Conservation (phyloP, 2,797 vertebrate species). For the Mustela erminea region DNA sequence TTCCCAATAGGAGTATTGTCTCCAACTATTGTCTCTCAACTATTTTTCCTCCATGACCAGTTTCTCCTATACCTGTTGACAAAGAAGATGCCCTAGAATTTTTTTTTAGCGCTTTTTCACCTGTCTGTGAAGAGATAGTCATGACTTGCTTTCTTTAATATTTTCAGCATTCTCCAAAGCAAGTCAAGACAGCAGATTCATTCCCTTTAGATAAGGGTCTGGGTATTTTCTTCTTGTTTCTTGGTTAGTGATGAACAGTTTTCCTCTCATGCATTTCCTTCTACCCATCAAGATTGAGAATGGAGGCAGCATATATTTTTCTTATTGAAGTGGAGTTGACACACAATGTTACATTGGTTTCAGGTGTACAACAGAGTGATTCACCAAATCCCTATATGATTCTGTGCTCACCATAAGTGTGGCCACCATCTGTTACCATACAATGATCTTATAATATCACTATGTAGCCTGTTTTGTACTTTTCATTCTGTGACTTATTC, state of each 20-base stretch:
- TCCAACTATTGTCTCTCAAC: neutral
- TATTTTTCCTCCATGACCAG: neutral
- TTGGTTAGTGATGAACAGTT: conserved; percentile 43
- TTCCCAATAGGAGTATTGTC: neutral
- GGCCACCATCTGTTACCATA: neutral
- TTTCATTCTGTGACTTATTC: neutral
- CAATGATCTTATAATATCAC: neutral
- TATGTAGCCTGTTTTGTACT: neutral
- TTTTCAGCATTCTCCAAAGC: conserved; percentile 2
- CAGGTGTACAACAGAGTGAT: neutral
- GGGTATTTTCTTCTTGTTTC: neutral
- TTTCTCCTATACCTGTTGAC: neutral
- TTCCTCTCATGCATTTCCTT: conserved; percentile 52
- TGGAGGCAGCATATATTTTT: conserved; percentile 34
- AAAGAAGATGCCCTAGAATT: neutral
- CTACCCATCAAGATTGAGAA: conserved; percentile 64
- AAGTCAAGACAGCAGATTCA: neutral
- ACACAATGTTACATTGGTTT: neutral
- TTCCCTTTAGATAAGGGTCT: neutral
- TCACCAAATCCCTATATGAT: neutral
- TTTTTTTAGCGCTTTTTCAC: neutral
- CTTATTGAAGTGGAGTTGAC: neutral
- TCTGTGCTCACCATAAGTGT: neutral
- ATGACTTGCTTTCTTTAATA: conserved; percentile 23
- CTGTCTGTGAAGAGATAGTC: neutral